Base-by-base conservation (phyloP, 2,797 vertebrate genomes). In the Molossus alvarezi region DNA sequence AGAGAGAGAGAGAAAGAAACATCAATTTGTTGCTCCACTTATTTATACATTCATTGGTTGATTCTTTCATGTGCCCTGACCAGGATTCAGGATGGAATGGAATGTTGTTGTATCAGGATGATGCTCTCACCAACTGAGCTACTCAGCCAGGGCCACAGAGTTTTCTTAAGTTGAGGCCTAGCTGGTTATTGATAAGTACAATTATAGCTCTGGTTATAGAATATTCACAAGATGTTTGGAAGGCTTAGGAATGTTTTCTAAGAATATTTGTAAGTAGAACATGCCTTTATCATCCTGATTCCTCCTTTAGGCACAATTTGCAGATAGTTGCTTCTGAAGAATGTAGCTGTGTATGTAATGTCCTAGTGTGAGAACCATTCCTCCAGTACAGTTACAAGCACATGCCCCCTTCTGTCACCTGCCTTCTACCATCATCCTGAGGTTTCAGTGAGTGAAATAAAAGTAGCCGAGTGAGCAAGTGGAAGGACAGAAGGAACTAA, bases 91-190 rank as follows among this genome's bases (percentile, higher is more conserved):
- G 41, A 45, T 45, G 41, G 41, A 67, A 7, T 18, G 51, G 29
- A 55, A 33, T 29, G 29, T 77, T 55, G 9, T 29, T 10, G 3
- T n/a, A 20, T 33, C 29, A 55, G 18, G 48, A 53, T 2, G 3
- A 12, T 18, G 1, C 51, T 76, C 51, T 51, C 53, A 76, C 27
- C 48, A 76, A 76, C 27, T 76, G 48, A 76, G 73, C 73, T 75
- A 53, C 48, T 48, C 18, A 7, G 72, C 72, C 73, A 76, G 48
- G 73, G 27, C 48, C 53, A 48, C n/a, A 60, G 23, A 48, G 23
- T 85, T 72, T 94, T 65, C 48, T 81, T 95, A 92, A 85, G 76
- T 76, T 71, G 62, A 83, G 55, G 45, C 51, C 83, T 13, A 80
- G 48, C 25, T 29, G 33, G 87, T 53, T n/a, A 29, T 72, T 82